These are phyloP conservation scores for Crossocerus cetratus DNA, from an alignment of 2,888 invertebrate species.

Conservation along the genomic window DNA sequence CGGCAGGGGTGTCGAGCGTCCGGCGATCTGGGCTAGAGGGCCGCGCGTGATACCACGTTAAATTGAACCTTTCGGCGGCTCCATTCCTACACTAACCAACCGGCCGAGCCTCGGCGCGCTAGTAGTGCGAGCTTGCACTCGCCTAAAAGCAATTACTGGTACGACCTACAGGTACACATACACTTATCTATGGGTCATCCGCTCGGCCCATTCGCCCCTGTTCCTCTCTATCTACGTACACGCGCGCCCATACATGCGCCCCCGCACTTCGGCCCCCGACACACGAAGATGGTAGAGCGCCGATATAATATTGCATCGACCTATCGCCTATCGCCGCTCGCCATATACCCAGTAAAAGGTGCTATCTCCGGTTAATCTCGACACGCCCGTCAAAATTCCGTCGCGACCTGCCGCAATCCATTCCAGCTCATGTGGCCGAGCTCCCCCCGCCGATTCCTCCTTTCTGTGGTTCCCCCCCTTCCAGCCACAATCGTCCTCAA, in stretches of 20 bases:
- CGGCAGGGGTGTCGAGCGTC: too few relatives aligned
- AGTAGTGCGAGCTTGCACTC: slow-evolving; percentile 30
- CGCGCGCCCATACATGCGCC: not conserved
- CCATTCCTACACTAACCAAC: slow-evolving; percentile 50
- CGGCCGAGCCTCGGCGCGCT: slow-evolving; percentile 17
- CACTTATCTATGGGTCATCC: slow-evolving; percentile 15
- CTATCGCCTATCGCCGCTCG: slow-evolving; percentile 4
- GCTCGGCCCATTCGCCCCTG: too few relatives aligned
- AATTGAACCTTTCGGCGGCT: slow-evolving; percentile 61
- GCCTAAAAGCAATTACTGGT: slow-evolving; percentile 60
- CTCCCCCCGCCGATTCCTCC: too few relatives aligned
- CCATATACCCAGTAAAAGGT: slow-evolving; percentile 12
- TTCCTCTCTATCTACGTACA: not conserved
- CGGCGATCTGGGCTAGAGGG: slow-evolving; percentile 13
- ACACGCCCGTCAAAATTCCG: slow-evolving; percentile 6
- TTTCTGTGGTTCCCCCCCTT: too few relatives aligned
- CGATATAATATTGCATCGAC: slow-evolving; percentile 44
- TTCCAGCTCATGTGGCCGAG: too few relatives aligned
- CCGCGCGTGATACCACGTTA: slow-evolving; percentile 54
- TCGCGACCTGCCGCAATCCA: too few relatives aligned
- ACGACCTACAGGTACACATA: slow-evolving; percentile 16
- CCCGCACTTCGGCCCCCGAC: not conserved
- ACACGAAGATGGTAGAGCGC: slow-evolving; percentile 27
- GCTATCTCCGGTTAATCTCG: slow-evolving; percentile 33
- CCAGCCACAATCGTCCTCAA: too few relatives aligned